Base-by-base conservation (phyloP, 2,797 vertebrate species). In the Dallia pectoralis region DNA sequence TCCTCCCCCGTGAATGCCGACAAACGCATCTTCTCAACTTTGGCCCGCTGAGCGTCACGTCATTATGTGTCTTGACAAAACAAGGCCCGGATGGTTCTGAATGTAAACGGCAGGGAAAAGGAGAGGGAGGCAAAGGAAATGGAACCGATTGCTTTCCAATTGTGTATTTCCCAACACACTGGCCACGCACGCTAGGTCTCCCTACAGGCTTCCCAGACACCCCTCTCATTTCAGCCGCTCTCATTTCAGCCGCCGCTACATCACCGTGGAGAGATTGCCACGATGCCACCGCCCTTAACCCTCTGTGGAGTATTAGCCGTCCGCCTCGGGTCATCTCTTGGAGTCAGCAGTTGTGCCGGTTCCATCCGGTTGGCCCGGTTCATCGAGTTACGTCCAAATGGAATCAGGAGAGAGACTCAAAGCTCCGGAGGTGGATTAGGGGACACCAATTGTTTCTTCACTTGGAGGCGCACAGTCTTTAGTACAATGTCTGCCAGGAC, bases 11-110 rank as follows among this genome's bases (percentile, higher is more conserved):
- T 78, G 79, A 83, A 75, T 75, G 75, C 81, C 81, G 81, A 85
- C 80, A 80, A 78, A 75, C 81, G 81, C 84, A 81, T 84, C 81
- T 75, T 69, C 79, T 79, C 67, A 51, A 66, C 76, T 81, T 74
- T 32, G 67, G 69, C 62, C 67, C 49, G 72, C 73, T 14, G 71
- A 75, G 73, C 25, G 61, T 69, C 62, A 77, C 67, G 63, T 71
- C 67, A 76, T 83, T 82, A 79, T 83, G 82, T 74, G 74, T 80
- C 62, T 69, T 72, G 74, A 78, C 77, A 47, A 76, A 84, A 76
- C 30, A 44, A 71, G 70, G 27, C 30, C 69, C 44, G 69, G 72
- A 78, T 47, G 56, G 56, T 66, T 76, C 79, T 53, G n/a, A 53
- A n/a, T n/a, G n/a, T 19, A n/a, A 19, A 22, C 51, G 8, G 18